Conservation (phyloP, 2,888 invertebrate species). For the Nebria salina region DNA sequence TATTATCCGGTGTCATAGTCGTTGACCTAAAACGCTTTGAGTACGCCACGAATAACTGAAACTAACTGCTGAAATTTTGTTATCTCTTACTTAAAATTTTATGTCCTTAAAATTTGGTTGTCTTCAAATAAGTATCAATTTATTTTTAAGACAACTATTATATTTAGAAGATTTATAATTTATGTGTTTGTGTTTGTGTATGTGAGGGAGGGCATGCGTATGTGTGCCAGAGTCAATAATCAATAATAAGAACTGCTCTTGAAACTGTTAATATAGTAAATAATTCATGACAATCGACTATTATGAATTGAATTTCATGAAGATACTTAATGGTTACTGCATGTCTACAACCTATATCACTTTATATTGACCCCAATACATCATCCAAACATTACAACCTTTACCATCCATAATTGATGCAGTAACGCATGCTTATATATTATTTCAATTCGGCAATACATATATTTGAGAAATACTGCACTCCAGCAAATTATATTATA, state of each 20-base stretch:
- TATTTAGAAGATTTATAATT: no score
- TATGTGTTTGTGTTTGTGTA: no score
- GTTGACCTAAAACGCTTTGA: slow-evolving; percentile 10
- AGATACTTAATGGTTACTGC: not conserved
- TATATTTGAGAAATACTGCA: not conserved
- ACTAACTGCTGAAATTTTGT: not conserved
- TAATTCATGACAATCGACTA: not conserved
- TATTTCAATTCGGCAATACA: not conserved
- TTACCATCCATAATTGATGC: not conserved
- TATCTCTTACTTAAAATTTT: not conserved
- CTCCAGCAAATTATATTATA: no score
- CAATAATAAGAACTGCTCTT: not conserved
- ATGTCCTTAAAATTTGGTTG: no score
- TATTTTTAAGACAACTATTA: no score
- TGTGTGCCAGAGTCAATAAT: not conserved
- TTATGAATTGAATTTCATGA: not conserved
- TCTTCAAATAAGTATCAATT: no score
- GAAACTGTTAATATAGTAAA: slow-evolving; percentile 1
- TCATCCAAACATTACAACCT: not conserved
- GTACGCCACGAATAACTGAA: not conserved
- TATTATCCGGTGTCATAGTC: slow-evolving; percentile 23
- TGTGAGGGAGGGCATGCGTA: no score
- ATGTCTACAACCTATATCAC: not conserved
- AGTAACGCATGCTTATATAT: not conserved
- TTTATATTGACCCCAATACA: slow-evolving; percentile 1